A percentile compares a stretch with the other conserved stretches of the same genome.
These are phyloP conservation scores for Zygaena filipendulae DNA, from an alignment of 2,888 invertebrate species.

Conservation along the genomic window DNA sequence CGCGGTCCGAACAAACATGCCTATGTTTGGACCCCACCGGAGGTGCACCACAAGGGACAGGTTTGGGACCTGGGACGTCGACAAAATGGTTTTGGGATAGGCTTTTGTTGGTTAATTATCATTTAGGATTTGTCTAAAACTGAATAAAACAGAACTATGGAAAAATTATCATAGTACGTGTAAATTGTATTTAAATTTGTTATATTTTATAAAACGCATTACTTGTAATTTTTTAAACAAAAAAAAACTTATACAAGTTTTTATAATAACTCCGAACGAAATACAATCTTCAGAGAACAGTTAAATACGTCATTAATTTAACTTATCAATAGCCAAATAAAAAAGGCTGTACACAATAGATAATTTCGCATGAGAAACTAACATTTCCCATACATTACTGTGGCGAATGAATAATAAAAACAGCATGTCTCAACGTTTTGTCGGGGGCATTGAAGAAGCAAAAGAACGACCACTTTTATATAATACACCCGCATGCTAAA, in stretches of 20 bases:
- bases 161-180: too few relatives aligned
- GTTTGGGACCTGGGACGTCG: constrained; percentile 24
- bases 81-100: too few relatives aligned
- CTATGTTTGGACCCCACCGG: constrained; percentile 38
- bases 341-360: constrained; percentile 18
- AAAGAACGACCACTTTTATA: constrained; percentile 39
- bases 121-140: too few relatives aligned
- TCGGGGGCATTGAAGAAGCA: constrained; percentile 43
- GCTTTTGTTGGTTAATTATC: too few relatives aligned
- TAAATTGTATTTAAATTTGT: too few relatives aligned
- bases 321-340: not conserved
- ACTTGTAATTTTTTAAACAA: too few relatives aligned
- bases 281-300: too few relatives aligned
- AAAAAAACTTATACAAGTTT: too few relatives aligned
- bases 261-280: too few relatives aligned
- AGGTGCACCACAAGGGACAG: constrained; percentile 37
- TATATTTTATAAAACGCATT: too few relatives aligned
- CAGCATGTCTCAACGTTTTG: constrained; percentile 32
- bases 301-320: too few relatives aligned
- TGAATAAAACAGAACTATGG: too few relatives aligned
- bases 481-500: constrained; percentile 50
- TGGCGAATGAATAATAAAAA: constrained; percentile 38
- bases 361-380: constrained; percentile 59
- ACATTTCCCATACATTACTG: constrained; percentile 51
- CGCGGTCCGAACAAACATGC: constrained; percentile 33